phyloP scores from a whole-genome alignment of 2,113 vertebrate species.

The Pagrus major region DNA sequence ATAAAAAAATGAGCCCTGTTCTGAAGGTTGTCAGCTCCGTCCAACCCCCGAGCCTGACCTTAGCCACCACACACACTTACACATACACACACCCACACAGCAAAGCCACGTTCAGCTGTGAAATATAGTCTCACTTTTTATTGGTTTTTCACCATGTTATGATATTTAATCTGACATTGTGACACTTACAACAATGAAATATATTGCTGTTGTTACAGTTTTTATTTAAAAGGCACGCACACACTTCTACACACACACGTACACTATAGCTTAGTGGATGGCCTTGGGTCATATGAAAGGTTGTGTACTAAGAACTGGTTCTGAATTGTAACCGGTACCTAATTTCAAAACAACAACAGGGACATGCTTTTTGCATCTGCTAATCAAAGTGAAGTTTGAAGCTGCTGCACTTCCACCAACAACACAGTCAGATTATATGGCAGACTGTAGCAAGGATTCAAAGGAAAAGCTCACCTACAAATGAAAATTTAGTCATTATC shows the following conservation, averaged over 20 bases:
- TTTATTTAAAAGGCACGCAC: background rate
- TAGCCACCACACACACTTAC: slow-evolving; percentile 16
- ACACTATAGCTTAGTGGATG: background rate
- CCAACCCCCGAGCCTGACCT: slow-evolving; percentile 38
- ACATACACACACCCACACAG: background rate
- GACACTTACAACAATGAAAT: background rate
- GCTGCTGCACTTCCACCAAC: background rate
- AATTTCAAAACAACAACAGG: background rate
- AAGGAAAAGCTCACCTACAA: too few relatives aligned
- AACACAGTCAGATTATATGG: too few relatives aligned
- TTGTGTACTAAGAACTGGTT: background rate
- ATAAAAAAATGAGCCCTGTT: slow-evolving; percentile 31
- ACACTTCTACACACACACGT: background rate
- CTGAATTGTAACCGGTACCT: background rate
- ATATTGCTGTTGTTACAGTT: background rate
- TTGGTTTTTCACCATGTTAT: slow-evolving; percentile 9
- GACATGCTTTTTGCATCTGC: background rate
- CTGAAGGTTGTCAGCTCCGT: slow-evolving; percentile 28
- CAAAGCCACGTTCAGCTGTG: background rate
- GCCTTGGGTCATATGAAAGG: background rate
- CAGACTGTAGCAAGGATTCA: background rate
- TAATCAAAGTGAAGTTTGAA: background rate
- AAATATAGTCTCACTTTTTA: slow-evolving; percentile 15
- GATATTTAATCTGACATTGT: slow-evolving; percentile 7
- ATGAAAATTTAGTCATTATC: too few relatives aligned